Percentiles rank a stretch among this genome's conserved stretches.
Evolutionary conservation across 2,888 invertebrate genomes (phyloP).

Genomic region (Phortica magna): DNA sequence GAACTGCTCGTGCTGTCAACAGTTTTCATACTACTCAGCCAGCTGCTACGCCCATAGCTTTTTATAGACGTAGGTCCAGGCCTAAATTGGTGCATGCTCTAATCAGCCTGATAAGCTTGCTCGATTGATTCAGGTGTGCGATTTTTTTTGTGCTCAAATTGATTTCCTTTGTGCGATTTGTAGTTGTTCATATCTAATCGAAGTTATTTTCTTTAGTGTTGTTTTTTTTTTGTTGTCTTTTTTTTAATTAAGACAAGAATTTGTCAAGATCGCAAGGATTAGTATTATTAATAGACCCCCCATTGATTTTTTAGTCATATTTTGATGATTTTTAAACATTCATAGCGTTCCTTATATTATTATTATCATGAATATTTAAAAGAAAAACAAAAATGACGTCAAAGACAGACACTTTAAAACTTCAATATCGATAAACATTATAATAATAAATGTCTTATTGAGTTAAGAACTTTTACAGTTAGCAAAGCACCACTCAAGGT

Average conservation of each 20-base stretch:
- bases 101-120: constrained; percentile 50
- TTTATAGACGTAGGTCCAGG: constrained; percentile 62
- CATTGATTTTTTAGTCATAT: too few species aligned
- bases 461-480: too few species aligned
- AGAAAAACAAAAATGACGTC: too few species aligned
- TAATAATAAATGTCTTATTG: too few species aligned
- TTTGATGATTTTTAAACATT: too few species aligned
- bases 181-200: background rate
- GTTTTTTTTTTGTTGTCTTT: background rate
- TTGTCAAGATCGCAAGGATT: background rate
- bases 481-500: too few species aligned
- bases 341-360: too few species aligned
- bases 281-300: background rate
- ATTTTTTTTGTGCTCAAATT: constrained; percentile 40
- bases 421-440: too few species aligned
- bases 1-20: constrained; percentile 58
- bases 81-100: constrained; percentile 27
- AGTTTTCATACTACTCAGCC: constrained; percentile 64
- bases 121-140: constrained; percentile 29
- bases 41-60: constrained; percentile 44
- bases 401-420: too few species aligned
- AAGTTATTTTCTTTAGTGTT: background rate
- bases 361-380: too few species aligned
- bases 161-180: background rate
- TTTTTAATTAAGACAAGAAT: constrained; percentile 20